Evolutionary conservation across 2,797 vertebrate species (phyloP).

Genomic region (Rhincodon typus): DNA sequence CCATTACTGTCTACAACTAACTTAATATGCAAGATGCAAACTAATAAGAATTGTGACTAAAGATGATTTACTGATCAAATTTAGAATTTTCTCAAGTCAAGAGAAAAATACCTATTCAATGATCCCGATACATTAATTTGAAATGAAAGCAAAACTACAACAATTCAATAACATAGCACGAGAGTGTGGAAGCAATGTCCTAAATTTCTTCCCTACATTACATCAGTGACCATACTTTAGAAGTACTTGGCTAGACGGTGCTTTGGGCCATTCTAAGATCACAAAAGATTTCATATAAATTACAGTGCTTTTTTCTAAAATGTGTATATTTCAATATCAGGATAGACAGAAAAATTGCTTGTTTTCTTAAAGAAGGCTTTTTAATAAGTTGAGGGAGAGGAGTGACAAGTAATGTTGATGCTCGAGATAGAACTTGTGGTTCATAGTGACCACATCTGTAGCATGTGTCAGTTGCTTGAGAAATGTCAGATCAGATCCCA

Average conservation of each 20-base stretch:
- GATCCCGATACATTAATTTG: not conserved
- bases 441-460: too few relatives aligned
- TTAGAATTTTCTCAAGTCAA: not conserved
- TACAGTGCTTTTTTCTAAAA: not conserved
- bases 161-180: not conserved
- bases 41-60: not conserved
- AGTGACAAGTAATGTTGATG: not conserved
- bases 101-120: not conserved
- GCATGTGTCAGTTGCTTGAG: too few relatives aligned
- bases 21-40: not conserved
- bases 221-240: not conserved
- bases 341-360: not conserved
- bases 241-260: not conserved
- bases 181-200: not conserved
- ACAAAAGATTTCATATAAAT: not conserved
- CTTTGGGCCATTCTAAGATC: not conserved
- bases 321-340: not conserved
- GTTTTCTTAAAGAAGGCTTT: not conserved
- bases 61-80: not conserved
- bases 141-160: not conserved
- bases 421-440: not conserved
- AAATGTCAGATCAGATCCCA: not conserved
- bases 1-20: not conserved
- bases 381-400: not conserved
- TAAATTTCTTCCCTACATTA: not conserved